Percentiles rank a stretch among this genome's conserved stretches.
These are phyloP conservation scores for Brevimyrus niger DNA, from an alignment of 2,113 vertebrate species.

Conservation along the genomic window DNA sequence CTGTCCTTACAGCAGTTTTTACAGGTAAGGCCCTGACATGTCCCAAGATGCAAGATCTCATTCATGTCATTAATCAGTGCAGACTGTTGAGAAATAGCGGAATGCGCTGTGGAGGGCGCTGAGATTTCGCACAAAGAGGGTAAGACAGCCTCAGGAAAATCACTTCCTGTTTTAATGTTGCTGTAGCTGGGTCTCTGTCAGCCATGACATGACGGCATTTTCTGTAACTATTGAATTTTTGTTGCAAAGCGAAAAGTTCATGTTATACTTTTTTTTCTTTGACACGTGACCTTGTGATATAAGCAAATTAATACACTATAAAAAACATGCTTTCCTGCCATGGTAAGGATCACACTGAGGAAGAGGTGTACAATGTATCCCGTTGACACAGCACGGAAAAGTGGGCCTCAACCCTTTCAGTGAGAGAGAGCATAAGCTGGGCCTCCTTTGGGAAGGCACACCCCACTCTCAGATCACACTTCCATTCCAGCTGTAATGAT, in stretches of 20 bases:
- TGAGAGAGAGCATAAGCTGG: constrained; percentile 23
- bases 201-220: neutral
- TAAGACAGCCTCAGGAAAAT: neutral
- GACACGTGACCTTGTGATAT: neutral
- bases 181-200: neutral
- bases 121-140: neutral
- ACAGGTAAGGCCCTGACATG: constrained; percentile 9
- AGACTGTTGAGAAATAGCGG: neutral
- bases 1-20: neutral
- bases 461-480: constrained; percentile 14
- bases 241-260: neutral
- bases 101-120: neutral
- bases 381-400: neutral
- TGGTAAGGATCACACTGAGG: neutral
- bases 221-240: neutral
- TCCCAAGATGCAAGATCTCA: constrained; percentile 13
- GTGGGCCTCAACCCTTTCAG: constrained; percentile 33
- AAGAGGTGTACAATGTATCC: neutral
- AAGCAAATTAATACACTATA: neutral
- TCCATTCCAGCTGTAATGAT: constrained; percentile 39
- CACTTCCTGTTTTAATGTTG: neutral
- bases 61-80: constrained; percentile 24
- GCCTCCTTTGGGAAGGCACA: constrained; percentile 20
- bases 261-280: neutral
- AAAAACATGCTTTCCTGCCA: neutral